phyloP scores from a whole-genome alignment of 2,888 invertebrate genomes.

The Brachypalpus laphriformis region DNA sequence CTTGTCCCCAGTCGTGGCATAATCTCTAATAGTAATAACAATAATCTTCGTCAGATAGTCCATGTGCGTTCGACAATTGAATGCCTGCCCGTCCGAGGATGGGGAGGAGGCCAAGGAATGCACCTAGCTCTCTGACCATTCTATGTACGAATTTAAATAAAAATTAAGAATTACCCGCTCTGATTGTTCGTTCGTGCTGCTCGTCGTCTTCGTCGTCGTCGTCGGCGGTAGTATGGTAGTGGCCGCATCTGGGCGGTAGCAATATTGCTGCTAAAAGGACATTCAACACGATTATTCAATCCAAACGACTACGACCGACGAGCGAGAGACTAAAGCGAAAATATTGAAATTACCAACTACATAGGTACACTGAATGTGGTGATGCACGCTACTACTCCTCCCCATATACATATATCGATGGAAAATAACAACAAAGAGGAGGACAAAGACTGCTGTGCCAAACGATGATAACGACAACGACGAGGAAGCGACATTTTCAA shows the following conservation, averaged over 20 bases:
- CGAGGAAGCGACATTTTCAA: conserved; percentile 55
- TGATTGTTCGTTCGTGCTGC: conserved; percentile 65
- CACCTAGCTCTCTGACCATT: conserved; percentile 1
- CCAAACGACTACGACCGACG: conserved; percentile 45
- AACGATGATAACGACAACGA: not conserved
- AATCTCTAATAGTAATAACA: conserved; percentile 73
- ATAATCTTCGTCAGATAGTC: conserved; percentile 69
- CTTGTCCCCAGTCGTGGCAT: conserved; percentile 71
- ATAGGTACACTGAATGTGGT: conserved; percentile 12
- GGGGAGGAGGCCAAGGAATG: conserved; percentile 28
- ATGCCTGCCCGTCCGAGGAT: conserved; percentile 25
- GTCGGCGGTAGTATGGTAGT: not conserved
- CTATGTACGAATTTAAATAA: conserved; percentile 66
- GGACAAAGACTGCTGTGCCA: not conserved
- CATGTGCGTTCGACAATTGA: conserved; percentile 69
- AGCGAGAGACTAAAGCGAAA: conserved; percentile 11
- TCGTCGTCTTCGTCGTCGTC: not conserved
- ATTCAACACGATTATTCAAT: conserved; percentile 70
- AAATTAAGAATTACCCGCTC: conserved; percentile 72
- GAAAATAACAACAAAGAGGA: conserved; percentile 11
- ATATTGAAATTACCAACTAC: conserved; percentile 40
- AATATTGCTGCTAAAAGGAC: conserved; percentile 58
- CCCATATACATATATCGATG: conserved; percentile 32
- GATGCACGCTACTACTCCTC: conserved; percentile 5
- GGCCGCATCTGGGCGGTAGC: conserved; percentile 68